Percentiles rank a stretch among this genome's conserved stretches.
Conservation (phyloP, 2,888 invertebrate genomes). For the Pomacea canaliculata region DNA sequence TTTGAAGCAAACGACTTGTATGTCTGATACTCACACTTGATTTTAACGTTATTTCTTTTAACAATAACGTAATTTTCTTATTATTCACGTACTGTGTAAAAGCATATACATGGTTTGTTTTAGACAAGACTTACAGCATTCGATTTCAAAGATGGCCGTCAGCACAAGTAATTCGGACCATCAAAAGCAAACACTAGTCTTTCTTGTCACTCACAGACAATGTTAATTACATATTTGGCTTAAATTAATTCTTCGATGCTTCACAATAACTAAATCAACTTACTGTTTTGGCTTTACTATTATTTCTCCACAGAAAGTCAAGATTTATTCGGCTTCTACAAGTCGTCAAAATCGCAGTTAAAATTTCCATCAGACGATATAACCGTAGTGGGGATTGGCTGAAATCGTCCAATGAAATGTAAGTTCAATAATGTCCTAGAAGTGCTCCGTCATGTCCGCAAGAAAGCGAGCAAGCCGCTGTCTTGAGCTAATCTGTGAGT, state of each 20-base stretch:
- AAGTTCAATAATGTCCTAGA: neutral
- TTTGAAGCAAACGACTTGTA: too few relatives aligned
- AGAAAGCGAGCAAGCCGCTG: too few relatives aligned
- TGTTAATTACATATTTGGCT: too few relatives aligned
- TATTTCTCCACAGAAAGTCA: constrained; percentile 57
- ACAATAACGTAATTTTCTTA: too few relatives aligned
- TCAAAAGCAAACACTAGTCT: neutral
- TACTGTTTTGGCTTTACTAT: constrained; percentile 21
- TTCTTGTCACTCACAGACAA: too few relatives aligned
- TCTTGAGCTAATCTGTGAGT: too few relatives aligned
- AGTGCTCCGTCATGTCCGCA: too few relatives aligned
- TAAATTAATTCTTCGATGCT: too few relatives aligned
- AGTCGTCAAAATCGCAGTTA: constrained; percentile 55
- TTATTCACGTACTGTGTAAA: neutral
- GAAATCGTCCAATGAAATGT: constrained; percentile 19
- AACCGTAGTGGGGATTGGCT: constrained; percentile 29
- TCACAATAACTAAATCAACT: neutral
- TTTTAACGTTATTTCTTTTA: too few relatives aligned
- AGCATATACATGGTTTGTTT: neutral
- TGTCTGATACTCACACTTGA: too few relatives aligned
- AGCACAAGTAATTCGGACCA: constrained; percentile 1
- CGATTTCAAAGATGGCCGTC: constrained; percentile 21
- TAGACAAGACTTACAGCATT: neutral
- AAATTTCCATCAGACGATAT: constrained; percentile 53
- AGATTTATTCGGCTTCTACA: constrained; percentile 56